Percentiles rank a stretch among this genome's conserved stretches.
phyloP scores from a whole-genome alignment of 53 echinoderm and acorn worm species.

The Paracentrotus lividus region DNA sequence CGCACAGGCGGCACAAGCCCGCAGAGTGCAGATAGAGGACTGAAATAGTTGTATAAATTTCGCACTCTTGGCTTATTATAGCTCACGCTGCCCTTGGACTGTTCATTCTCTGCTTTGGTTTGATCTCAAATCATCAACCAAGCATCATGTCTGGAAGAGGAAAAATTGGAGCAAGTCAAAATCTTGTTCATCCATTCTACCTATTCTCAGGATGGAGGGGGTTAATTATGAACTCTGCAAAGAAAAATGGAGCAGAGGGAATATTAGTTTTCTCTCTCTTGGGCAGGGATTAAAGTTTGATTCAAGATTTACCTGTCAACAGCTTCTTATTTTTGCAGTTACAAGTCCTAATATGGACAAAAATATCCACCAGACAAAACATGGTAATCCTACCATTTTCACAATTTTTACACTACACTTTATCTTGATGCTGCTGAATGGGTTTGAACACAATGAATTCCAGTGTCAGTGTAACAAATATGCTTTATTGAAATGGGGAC shows the following conservation, averaged over 20 bases:
- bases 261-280: slow-evolving; percentile 58
- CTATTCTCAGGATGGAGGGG: slow-evolving; percentile 25
- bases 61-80: too few species aligned
- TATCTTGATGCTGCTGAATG: neutral
- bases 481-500: too few species aligned
- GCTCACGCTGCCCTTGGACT: too few species aligned
- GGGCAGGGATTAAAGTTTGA: slow-evolving; percentile 55
- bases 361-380: slow-evolving; percentile 11
- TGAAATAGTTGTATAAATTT: too few species aligned
- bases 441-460: neutral
- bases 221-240: neutral
- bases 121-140: too few species aligned
- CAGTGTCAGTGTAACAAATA: too few species aligned
- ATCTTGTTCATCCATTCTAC: too few species aligned
- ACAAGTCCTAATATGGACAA: slow-evolving; percentile 41
- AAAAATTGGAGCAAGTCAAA: too few species aligned
- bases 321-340: slow-evolving; percentile 60
- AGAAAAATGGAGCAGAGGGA: slow-evolving; percentile 25
- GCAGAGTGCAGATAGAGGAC: too few species aligned
- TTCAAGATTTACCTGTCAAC: slow-evolving; percentile 53
- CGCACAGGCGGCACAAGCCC: too few species aligned
- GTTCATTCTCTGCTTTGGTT: too few species aligned
- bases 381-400: neutral
- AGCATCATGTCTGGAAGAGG: too few species aligned
- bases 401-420: neutral